phyloP scores from a whole-genome alignment of 2,888 invertebrate genomes.

The Drosophila flavopinicola region DNA sequence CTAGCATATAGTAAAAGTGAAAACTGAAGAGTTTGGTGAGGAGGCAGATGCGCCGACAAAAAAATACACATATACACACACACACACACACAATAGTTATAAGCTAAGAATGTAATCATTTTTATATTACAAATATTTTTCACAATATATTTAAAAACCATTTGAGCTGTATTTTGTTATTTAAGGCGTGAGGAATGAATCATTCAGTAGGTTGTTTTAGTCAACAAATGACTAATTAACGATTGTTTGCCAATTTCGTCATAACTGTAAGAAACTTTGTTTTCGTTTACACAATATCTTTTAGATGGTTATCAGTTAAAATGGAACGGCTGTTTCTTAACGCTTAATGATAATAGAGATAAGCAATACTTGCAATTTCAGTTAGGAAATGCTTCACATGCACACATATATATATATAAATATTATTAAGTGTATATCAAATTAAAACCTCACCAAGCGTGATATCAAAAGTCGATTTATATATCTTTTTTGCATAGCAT shows the following conservation, averaged over 20 bases:
- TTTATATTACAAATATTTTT: constrained; percentile 77
- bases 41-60: constrained; percentile 20
- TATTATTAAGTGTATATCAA: no score
- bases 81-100: constrained; percentile 50
- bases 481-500: constrained; percentile 53
- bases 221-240: constrained; percentile 38
- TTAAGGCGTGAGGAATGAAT: background rate
- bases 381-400: no score
- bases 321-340: background rate
- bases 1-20: constrained; percentile 41
- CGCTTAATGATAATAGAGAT: constrained; percentile 12
- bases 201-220: background rate
- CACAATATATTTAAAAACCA: constrained; percentile 67
- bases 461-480: constrained; percentile 11
- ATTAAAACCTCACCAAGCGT: no score
- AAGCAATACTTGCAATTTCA: constrained; percentile 2
- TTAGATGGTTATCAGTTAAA: constrained; percentile 21
- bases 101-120: constrained; percentile 63
- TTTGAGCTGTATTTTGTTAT: constrained; percentile 2
- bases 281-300: constrained; percentile 5
- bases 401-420: no score
- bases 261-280: constrained; percentile 6
- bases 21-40: constrained; percentile 24
- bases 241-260: constrained; percentile 10
- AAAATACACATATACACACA: constrained; percentile 25